Base-by-base conservation (phyloP, 2,797 vertebrate species). In the Acanthurus lineatus region DNA sequence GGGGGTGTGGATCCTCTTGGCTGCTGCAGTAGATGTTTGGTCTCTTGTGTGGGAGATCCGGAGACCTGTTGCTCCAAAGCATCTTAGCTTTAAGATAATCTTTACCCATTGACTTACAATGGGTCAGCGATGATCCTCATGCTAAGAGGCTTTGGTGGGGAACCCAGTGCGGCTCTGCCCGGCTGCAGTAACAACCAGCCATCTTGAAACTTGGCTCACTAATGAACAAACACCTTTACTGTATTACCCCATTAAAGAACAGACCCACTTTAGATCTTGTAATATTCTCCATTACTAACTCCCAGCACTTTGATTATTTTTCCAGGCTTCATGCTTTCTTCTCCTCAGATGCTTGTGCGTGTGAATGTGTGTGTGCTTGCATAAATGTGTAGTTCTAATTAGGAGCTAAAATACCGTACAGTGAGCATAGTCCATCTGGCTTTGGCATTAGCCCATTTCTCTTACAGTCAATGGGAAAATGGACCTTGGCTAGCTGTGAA, bases 361-460 rank as follows among this genome's bases (percentile, higher is more conserved):
- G 47, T 16, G 25, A 16, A 42, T 17, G 53, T 59, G 44, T 58
- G 54, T 51, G 38, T 12, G 28, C 17, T 44, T 2, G 68, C 59
- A 87, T 77, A 58, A 81, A 83, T 79, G 80, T 79, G 72, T 76
- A 59, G 59, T 75, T 89, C 81, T 90, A 91, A 92, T 92, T 91
- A 84, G 90, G 83, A 91, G 88, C 86, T 91, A 87, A 91, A 92
- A 87, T 86, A 83, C 68, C 35, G 58, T 89, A 70, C 82, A 85
- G 85, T 62, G 66, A 85, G 81, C 38, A n/a, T 47, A 56, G 81
- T 87, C 89, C 93, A 92, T 91, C 91, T 93, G 92, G 90, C 79
- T 91, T 90, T 81, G 77, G 86, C 90, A 91, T 93, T 93, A 93
- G 79, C 86, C 86, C 81, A 73, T 87, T 62, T 71, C 83, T 87